A percentile compares a stretch with the other conserved stretches of the same genome.
Evolutionary conservation across 2,113 vertebrate genomes (phyloP).

Genomic region (Eulemur rufifrons): DNA sequence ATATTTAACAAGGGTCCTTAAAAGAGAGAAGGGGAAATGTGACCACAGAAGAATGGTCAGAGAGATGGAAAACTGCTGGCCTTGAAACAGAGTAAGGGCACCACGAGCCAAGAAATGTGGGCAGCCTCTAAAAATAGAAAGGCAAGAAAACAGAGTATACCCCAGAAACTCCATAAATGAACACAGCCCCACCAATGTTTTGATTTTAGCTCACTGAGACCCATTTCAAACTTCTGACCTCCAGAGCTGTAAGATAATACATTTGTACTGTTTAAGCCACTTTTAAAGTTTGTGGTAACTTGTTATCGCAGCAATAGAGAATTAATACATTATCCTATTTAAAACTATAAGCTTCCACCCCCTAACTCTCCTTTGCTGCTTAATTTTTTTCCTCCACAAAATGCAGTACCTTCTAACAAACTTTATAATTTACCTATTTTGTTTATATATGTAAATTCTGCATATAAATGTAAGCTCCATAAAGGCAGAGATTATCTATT

Average conservation of each 20-base stretch:
- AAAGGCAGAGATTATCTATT: neutral
- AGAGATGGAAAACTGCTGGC: neutral
- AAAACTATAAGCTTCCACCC: neutral
- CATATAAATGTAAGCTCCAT: neutral
- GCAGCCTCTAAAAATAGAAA: neutral
- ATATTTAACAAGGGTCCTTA: neutral
- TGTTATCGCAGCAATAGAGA: conserved; percentile 22
- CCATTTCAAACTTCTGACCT: neutral
- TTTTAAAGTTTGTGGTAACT: neutral
- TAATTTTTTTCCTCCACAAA: conserved; percentile 7
- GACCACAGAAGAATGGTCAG: neutral
- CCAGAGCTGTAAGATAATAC: neutral
- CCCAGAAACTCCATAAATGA: neutral
- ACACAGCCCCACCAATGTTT: neutral
- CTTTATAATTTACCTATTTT: neutral
- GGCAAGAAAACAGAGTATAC: neutral
- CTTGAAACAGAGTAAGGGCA: neutral
- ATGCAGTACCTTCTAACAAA: conserved; percentile 14
- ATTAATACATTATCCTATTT: neutral
- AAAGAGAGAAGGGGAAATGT: neutral
- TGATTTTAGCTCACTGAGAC: neutral
- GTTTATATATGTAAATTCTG: conserved; percentile 33
- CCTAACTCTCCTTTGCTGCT: neutral
- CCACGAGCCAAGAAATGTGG: neutral
- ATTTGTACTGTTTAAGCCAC: neutral